Percentiles rank a stretch among this genome's conserved stretches.
These are phyloP conservation scores for Plestiodon gilberti DNA, from an alignment of 2,113 vertebrate genomes.

Conservation along the genomic window DNA sequence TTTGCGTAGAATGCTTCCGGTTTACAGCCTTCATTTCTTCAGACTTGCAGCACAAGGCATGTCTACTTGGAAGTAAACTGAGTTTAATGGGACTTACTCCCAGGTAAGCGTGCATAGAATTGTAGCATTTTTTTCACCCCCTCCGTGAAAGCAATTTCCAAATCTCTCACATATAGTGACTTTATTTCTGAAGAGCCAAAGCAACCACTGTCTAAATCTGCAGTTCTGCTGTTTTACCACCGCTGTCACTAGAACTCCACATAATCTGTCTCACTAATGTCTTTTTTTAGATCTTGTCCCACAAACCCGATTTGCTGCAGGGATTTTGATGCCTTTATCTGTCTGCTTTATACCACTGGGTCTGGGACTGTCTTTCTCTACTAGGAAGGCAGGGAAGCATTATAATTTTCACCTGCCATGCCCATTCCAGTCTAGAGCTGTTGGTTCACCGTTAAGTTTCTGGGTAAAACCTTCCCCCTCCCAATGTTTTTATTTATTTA, in stretches of 20 bases:
- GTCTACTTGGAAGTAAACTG: no score
- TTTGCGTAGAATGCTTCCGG: neutral
- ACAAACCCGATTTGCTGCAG: no score
- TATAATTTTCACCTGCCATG: neutral
- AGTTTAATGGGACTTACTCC: no score
- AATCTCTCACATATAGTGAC: neutral
- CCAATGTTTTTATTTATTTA: neutral
- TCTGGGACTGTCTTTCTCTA: neutral
- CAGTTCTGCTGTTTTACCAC: slow-evolving; percentile 31
- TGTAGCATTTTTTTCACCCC: no score
- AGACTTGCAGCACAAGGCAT: neutral
- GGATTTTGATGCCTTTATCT: neutral
- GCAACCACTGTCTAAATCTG: neutral
- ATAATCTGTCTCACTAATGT: neutral
- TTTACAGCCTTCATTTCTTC: neutral
- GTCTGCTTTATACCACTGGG: fast-evolving
- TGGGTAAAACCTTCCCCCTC: neutral
- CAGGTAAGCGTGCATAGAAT: no score
- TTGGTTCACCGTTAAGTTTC: neutral
- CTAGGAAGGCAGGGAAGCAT: neutral
- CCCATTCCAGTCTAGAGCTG: neutral
- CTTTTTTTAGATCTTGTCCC: no score
- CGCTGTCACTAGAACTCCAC: slow-evolving; percentile 10
- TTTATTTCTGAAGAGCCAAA: neutral
- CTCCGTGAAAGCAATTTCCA: neutral